phyloP scores from a whole-genome alignment of 2,888 invertebrate species.

The Celastrina argiolus region DNA sequence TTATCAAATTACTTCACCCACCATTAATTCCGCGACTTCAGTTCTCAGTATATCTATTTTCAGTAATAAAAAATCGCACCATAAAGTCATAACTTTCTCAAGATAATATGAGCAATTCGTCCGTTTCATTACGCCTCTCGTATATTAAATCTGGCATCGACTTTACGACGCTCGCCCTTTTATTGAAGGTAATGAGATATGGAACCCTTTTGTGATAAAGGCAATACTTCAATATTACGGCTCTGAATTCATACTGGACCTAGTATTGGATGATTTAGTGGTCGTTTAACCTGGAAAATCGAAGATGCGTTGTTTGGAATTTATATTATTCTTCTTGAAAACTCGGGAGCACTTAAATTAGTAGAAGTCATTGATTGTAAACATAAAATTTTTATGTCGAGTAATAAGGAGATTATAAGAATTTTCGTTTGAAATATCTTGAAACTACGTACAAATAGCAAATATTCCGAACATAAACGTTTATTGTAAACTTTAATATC shows the following conservation, averaged over 20 bases:
- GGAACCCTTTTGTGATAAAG: constrained; percentile 58
- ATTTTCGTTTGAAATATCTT: too few species aligned
- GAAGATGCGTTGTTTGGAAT: constrained; percentile 44
- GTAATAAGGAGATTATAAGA: too few species aligned
- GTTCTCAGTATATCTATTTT: neutral
- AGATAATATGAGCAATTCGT: constrained; percentile 25
- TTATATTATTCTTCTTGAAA: neutral
- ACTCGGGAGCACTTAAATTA: neutral
- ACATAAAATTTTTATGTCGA: neutral
- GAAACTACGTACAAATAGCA: too few species aligned
- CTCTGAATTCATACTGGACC: constrained; percentile 66
- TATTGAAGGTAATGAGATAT: constrained; percentile 63
- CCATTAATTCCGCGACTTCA: neutral
- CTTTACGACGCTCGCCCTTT: constrained; percentile 61
- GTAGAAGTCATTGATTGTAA: neutral
- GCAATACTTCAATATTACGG: constrained; percentile 74
- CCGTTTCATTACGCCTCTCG: constrained; percentile 56
- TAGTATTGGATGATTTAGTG: constrained; percentile 70
- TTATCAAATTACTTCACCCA: neutral
- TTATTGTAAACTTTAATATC: neutral
- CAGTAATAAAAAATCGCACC: constrained; percentile 4
- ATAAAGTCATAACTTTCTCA: constrained; percentile 21
- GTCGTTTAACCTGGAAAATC: constrained; percentile 70
- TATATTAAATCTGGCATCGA: constrained; percentile 61
- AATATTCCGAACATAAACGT: too few species aligned